Evolutionary conservation across 2,797 vertebrate genomes (phyloP), one percentile per base, ranked within the genome.

Genomic region (Halcyon leucocephala): DNA sequence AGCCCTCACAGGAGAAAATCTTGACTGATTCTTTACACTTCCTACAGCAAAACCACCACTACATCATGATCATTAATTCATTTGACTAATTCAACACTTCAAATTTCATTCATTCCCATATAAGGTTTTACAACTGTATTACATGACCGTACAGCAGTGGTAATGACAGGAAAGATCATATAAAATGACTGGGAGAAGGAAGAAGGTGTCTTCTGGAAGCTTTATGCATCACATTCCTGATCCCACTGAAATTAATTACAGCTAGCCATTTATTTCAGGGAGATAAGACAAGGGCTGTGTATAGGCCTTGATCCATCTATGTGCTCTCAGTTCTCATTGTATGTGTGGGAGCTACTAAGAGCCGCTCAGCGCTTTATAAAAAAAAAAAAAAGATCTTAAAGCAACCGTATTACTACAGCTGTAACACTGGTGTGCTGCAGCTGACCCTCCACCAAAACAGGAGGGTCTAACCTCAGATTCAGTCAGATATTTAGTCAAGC

Each of bases 31-130:
- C 88, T 89, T 93, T 48, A 82, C 24, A 69, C 51, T 90, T 90
- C 35, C 48, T 76, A n/a, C 39, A 84, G 88, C 48, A 86, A 94
- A 93, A 95, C 76, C 55, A 46, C 11, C 33, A 46, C 39, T 95
- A 91, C 83, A 91, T 95, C 73, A 82, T 29, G 48, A 44, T 33
- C 65, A 70, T 90, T 89, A 95, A 93, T 95, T 91, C 55, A 82
- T 91, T 86, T 82, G 73, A 82, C 87, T 91, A 95, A 91, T 95
- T 94, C 70, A 91, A 71, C 66, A 82, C 60, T 91, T 95, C 77
- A 93, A 65, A 82, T 94, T 95, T 90, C 77, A 95, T 96, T 90
- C 66, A 19, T 89, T 72, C 76, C 64, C 82, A 25, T 76, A 76
- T 86, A 86, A 94, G 58, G 7, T 81, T 95, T 95, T 90, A 79